phyloP scores from a whole-genome alignment of 2,113 vertebrate genomes.

The Elgaria multicarinata region DNA sequence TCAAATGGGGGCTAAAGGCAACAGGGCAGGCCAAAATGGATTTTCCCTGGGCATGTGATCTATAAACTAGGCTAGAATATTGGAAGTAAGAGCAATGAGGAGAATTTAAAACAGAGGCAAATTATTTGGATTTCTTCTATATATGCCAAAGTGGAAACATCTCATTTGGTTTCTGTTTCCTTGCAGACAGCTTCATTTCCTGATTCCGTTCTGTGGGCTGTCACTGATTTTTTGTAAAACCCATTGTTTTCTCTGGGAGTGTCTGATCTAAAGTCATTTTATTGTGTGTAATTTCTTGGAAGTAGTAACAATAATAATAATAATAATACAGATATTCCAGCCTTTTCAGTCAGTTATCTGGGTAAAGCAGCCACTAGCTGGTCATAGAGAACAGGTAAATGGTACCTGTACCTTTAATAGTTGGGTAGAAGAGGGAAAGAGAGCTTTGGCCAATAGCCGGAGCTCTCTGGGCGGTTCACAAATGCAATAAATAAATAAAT shows the following conservation, averaged over 20 bases:
- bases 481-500: too few species aligned
- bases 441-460: too few species aligned
- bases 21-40: neutral
- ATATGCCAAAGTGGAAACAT: neutral
- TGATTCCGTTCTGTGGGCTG: neutral
- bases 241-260: slow-evolving; percentile 33
- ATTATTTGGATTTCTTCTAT: slow-evolving; percentile 6
- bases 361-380: neutral
- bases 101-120: neutral
- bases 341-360: slow-evolving; percentile 12
- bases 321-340: neutral
- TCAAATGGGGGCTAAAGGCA: neutral
- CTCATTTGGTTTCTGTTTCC: slow-evolving; percentile 51
- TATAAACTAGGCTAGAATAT: neutral
- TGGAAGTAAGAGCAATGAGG: neutral
- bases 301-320: slow-evolving; percentile 10
- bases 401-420: too few species aligned
- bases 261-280: slow-evolving; percentile 45
- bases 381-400: neutral
- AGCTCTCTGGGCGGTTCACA: too few species aligned
- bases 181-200: slow-evolving; percentile 21
- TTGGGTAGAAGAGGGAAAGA: too few species aligned
- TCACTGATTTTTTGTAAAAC: neutral
- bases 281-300: neutral
- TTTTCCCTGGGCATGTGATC: neutral